A percentile compares a stretch with the other conserved stretches of the same genome.
These are phyloP conservation scores for Hoplias malabaricus DNA, from an alignment of 2,113 vertebrate genomes.

Conservation along the genomic window DNA sequence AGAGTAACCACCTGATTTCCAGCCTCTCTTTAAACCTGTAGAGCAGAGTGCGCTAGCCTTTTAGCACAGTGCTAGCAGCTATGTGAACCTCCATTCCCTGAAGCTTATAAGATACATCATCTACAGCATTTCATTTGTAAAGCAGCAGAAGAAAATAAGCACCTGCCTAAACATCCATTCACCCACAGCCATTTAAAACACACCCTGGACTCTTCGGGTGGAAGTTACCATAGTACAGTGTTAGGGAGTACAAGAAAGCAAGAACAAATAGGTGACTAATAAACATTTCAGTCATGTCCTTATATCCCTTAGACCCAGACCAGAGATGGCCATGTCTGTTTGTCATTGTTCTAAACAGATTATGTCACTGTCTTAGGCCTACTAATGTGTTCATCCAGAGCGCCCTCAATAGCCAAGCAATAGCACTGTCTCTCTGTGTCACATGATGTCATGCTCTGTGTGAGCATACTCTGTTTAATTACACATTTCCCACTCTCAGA, in stretches of 20 bases:
- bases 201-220: conserved; percentile 8
- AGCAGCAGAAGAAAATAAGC: conserved; percentile 6
- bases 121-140: conserved; percentile 13
- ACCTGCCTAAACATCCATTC: background rate
- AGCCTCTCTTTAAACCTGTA: conserved; percentile 16
- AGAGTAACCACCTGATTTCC: conserved; percentile 53
- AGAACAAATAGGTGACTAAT: background rate
- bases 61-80: conserved; percentile 40
- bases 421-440: conserved; percentile 50
- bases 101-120: conserved; percentile 24
- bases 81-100: conserved; percentile 12
- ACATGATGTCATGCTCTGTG: conserved; percentile 47
- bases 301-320: conserved; percentile 4
- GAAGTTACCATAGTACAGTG: background rate
- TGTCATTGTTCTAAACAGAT: conserved; percentile 20
- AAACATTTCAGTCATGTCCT: background rate
- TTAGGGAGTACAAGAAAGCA: background rate
- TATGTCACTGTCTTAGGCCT: background rate
- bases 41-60: background rate
- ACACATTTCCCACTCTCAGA: conserved; percentile 28
- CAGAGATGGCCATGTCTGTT: conserved; percentile 1
- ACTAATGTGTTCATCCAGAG: background rate
- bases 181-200: background rate
- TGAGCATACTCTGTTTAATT: conserved; percentile 56
- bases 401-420: conserved; percentile 28